phyloP scores from a whole-genome alignment of 2,113 vertebrate species.

The Syrmaticus mikado region DNA sequence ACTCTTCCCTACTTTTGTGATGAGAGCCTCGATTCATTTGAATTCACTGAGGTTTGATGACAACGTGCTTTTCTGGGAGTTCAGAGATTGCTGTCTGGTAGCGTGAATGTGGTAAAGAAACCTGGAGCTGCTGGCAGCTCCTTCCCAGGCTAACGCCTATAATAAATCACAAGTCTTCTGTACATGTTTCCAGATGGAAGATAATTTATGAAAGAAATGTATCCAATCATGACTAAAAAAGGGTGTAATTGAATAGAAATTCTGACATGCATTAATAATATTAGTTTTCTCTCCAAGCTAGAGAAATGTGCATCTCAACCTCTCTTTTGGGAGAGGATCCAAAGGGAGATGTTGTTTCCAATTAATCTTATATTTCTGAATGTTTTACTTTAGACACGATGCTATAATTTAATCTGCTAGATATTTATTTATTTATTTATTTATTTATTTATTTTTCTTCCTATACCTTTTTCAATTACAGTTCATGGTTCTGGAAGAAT shows the following conservation, averaged over 20 bases:
- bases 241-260: not conserved
- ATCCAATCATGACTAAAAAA: not conserved
- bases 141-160: not conserved
- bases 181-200: not conserved
- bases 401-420: not conserved
- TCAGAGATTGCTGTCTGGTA: not conserved
- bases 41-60: not conserved
- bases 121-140: not conserved
- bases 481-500: not conserved
- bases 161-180: not conserved
- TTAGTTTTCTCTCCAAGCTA: not conserved
- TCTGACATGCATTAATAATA: not conserved
- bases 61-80: not conserved
- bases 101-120: not conserved
- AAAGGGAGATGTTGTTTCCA: not conserved
- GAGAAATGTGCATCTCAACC: not conserved
- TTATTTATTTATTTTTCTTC: rapidly evolving
- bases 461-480: not conserved
- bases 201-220: not conserved
- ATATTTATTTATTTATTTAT: not conserved
- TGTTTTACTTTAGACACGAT: not conserved
- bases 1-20: not conserved
- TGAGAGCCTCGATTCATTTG: not conserved
- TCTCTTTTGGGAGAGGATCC: not conserved
- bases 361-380: not conserved